Evolutionary conservation across 2,888 invertebrate species (phyloP).

Genomic region (Erynnis tages): DNA sequence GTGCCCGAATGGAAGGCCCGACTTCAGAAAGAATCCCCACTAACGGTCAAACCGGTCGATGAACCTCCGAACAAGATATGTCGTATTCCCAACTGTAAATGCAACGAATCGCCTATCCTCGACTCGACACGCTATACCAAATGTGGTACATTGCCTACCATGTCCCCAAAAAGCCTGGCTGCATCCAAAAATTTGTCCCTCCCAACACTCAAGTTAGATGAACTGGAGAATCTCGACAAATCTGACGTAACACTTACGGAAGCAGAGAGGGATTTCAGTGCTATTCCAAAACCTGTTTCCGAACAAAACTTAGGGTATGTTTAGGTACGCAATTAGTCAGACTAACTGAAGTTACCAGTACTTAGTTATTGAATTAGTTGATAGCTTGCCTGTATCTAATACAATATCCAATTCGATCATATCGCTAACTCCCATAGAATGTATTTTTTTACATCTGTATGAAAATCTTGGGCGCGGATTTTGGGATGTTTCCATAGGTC

Average conservation of each 20-base stretch:
- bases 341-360: slow-evolving; percentile 37
- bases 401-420: no score
- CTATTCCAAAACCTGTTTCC: slow-evolving; percentile 64
- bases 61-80: slow-evolving; percentile 62
- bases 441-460: no score
- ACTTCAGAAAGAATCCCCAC: slow-evolving; percentile 63
- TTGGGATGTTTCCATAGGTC: no score
- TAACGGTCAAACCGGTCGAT: slow-evolving; percentile 57
- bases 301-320: slow-evolving; percentile 82
- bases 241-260: slow-evolving; percentile 49
- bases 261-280: slow-evolving; percentile 58
- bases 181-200: slow-evolving; percentile 67
- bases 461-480: no score
- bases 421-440: no score
- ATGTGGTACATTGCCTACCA: slow-evolving; percentile 58
- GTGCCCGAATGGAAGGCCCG: slow-evolving; percentile 68
- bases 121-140: slow-evolving; percentile 58
- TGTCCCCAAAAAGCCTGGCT: slow-evolving; percentile 58
- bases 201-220: slow-evolving; percentile 71
- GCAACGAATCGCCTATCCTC: slow-evolving; percentile 50
- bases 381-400: slow-evolving; percentile 1
- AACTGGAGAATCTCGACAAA: slow-evolving; percentile 49
- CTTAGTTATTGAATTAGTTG: slow-evolving; percentile 17
- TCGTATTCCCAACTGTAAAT: slow-evolving; percentile 73
- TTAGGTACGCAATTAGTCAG: slow-evolving; percentile 42